Evolutionary conservation across 1,140 invertebrate genomes (phyloP).

Genomic region (Eurosta solidaginis): DNA sequence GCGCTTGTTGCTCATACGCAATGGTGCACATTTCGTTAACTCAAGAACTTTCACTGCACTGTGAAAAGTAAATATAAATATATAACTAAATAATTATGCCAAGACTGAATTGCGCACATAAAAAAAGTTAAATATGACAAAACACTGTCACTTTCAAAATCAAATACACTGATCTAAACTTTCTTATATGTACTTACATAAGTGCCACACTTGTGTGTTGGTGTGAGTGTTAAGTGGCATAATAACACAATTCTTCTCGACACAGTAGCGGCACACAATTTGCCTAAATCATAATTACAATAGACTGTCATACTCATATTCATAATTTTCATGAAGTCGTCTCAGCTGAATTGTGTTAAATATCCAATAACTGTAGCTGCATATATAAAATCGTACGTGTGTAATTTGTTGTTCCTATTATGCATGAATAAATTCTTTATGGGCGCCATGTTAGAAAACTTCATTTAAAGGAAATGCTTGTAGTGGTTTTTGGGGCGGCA

Average conservation of each 20-base stretch:
- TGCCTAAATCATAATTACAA: conserved; percentile 26
- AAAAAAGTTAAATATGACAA: too few species aligned
- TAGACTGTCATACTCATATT: background rate
- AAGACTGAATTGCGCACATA: too few species aligned
- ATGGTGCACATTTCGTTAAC: background rate
- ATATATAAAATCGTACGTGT: too few species aligned
- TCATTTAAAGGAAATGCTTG: background rate
- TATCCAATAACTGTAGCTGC: too few species aligned
- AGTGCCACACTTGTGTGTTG: too few species aligned
- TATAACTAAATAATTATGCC: too few species aligned
- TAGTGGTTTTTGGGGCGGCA: too few species aligned
- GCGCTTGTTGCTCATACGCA: background rate
- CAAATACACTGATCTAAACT: too few species aligned
- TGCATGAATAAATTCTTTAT: background rate
- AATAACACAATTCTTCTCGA: background rate
- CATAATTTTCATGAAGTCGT: background rate
- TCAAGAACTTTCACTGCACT: too few species aligned
- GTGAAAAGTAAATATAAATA: too few species aligned
- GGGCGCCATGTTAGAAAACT: background rate
- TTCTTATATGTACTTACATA: too few species aligned
- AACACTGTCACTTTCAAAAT: too few species aligned
- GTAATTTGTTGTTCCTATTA: background rate
- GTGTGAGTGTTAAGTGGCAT: background rate
- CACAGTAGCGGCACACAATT: background rate
- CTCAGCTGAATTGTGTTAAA: background rate